phyloP scores from a whole-genome alignment of 2,113 vertebrate genomes.

The Ictalurus punctatus region DNA sequence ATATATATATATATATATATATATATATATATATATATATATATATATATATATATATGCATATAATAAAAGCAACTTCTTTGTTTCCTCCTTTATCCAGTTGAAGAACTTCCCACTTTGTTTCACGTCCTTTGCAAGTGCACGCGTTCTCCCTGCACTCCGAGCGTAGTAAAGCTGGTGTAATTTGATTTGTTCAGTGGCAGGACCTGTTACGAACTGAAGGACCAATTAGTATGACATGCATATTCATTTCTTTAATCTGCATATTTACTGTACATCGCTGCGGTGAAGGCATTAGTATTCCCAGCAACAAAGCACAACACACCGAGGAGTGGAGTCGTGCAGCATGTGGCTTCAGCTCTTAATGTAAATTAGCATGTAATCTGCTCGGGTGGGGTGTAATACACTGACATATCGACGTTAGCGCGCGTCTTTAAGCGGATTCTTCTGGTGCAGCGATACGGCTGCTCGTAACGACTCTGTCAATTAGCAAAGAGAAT shows the following conservation, averaged over 20 bases:
- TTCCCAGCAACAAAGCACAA: neutral
- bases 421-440: conserved; percentile 15
- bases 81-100: neutral
- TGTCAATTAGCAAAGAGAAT: conserved; percentile 30
- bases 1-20: neutral
- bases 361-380: conserved; percentile 37
- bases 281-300: conserved; percentile 23
- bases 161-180: conserved; percentile 29
- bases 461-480: conserved; percentile 29
- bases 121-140: neutral
- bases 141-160: conserved; percentile 6
- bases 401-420: conserved; percentile 24
- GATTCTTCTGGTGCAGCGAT: neutral
- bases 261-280: conserved; percentile 34
- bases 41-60: neutral
- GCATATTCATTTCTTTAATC: conserved; percentile 45
- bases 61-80: neutral
- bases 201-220: conserved; percentile 35
- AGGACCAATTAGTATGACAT: conserved; percentile 43
- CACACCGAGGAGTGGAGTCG: conserved; percentile 5
- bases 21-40: neutral
- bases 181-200: conserved; percentile 37
- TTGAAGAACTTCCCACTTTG: neutral
- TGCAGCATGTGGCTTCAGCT: neutral
- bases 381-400: conserved; percentile 6